Evolutionary conservation across 2,888 invertebrate genomes (phyloP), one percentile per base, ranked within the genome.

Genomic region (Gastracanthus pulcherrimus): DNA sequence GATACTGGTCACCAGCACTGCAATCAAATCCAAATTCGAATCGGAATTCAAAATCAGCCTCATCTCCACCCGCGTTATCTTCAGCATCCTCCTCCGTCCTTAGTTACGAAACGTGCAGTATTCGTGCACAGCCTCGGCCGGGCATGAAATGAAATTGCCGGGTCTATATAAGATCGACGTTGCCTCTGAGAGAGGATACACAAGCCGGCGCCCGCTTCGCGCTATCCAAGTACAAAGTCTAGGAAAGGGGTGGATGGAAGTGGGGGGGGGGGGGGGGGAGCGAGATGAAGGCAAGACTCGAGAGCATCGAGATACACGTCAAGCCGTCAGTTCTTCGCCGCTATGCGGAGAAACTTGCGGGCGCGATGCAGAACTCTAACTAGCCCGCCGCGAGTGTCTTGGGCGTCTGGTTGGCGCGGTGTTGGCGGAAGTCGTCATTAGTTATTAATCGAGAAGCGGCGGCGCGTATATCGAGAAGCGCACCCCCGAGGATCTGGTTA

Each of bases 371-470:
- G 1, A 45, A 19, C 55, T 55, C 62, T 3, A 34, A 62, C 13
- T 34, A 71, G 71, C 55, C 19, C 7, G 3, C 13, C n/a, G n/a
- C n/a, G n/a, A n/a, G n/a, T n/a, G n/a, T n/a, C n/a, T n/a, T n/a
- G n/a, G n/a, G n/a, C n/a, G n/a, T n/a, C n/a, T n/a, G n/a, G n/a
- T n/a, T n/a, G n/a, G n/a, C n/a, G n/a, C n/a, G n/a, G n/a, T n/a
- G n/a, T 16, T 36, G 16, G 31, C 34, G 48, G 34, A 41, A 64
- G 76, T 66, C 55, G 83, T 85, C 77, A 77, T 86, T 85, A 87
- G 86, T 88, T 87, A 87, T 87, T 88, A 88, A 88, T 87, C 84
- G 86, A 81, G 82, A 58, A 71, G 58, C 13, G 62, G 38, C 79
- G 76, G 66, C 74, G 83, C 38, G 23, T 7, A 23, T 23, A 36